These are phyloP conservation scores for Lasius fuliginosus DNA, from an alignment of 2,888 invertebrate genomes.

Conservation along the genomic window DNA sequence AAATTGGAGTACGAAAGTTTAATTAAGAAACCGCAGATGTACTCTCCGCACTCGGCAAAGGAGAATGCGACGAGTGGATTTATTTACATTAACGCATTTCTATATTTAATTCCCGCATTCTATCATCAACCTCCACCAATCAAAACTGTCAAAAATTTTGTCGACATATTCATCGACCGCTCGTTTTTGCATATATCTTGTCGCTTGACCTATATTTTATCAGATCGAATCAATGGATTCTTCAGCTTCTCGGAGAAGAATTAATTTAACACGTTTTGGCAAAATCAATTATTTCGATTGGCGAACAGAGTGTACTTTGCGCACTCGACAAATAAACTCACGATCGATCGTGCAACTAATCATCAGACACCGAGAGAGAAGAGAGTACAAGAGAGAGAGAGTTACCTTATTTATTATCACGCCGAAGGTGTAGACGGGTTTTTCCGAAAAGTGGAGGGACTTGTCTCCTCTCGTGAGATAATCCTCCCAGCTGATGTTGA, in stretches of 20 bases:
- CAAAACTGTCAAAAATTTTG: background rate
- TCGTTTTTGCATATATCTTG: background rate
- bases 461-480: slow-evolving; percentile 79
- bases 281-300: background rate
- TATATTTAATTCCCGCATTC: background rate
- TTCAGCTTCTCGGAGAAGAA: background rate
- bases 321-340: background rate
- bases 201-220: background rate
- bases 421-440: slow-evolving; percentile 88
- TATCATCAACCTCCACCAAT: background rate
- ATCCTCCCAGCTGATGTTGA: slow-evolving; percentile 87
- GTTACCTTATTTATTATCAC: slow-evolving; percentile 89
- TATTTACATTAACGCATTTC: background rate
- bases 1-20: slow-evolving; percentile 37
- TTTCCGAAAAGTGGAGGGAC: slow-evolving; percentile 86
- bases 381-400: background rate
- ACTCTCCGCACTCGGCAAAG: background rate
- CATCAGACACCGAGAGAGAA: background rate
- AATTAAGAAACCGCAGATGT: slow-evolving; percentile 35
- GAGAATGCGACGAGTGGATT: slow-evolving; percentile 30
- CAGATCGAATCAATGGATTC: background rate
- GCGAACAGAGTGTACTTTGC: background rate
- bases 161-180: background rate
- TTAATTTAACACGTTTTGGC: background rate
- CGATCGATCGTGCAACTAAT: background rate